These are phyloP conservation scores for Notarius lentiginosus DNA, from an alignment of 2,113 vertebrate genomes.

Conservation along the genomic window DNA sequence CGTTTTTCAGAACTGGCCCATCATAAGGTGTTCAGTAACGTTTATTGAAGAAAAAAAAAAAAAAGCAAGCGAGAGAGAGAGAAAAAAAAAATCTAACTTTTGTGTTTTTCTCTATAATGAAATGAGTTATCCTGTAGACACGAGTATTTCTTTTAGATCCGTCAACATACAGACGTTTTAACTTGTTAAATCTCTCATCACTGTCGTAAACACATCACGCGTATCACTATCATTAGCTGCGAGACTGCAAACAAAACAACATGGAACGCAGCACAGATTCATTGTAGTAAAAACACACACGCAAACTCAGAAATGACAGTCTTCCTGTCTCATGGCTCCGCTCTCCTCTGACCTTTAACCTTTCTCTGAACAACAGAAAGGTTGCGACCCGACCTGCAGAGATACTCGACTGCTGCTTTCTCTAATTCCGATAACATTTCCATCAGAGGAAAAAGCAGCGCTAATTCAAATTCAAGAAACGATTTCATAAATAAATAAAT, in stretches of 20 bases:
- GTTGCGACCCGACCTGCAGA: conserved; percentile 47
- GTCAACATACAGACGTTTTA: not conserved
- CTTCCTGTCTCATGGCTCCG: conserved; percentile 19
- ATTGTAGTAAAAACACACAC: not conserved
- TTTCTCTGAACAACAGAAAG: conserved; percentile 63
- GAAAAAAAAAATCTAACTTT: not conserved
- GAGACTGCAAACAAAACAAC: not conserved
- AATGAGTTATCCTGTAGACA: not conserved
- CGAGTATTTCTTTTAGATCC: not conserved
- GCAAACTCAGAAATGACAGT: conserved; percentile 23
- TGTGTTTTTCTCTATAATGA: not conserved
- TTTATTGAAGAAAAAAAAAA: not conserved
- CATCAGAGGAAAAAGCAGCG: not conserved
- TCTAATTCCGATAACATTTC: not conserved
- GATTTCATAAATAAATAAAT: not conserved
- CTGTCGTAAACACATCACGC: not conserved
- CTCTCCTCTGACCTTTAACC: conserved; percentile 53
- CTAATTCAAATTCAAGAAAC: not conserved
- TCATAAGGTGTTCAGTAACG: not conserved
- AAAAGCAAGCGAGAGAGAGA: too few relatives aligned
- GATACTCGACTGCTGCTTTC: conserved; percentile 56
- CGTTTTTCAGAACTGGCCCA: not conserved
- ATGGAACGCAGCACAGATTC: not conserved
- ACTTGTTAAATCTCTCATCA: not conserved
- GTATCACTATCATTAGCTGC: not conserved